Evolutionary conservation across 2,797 vertebrate genomes (phyloP).

Genomic region (Artibeus jamaicensis): DNA sequence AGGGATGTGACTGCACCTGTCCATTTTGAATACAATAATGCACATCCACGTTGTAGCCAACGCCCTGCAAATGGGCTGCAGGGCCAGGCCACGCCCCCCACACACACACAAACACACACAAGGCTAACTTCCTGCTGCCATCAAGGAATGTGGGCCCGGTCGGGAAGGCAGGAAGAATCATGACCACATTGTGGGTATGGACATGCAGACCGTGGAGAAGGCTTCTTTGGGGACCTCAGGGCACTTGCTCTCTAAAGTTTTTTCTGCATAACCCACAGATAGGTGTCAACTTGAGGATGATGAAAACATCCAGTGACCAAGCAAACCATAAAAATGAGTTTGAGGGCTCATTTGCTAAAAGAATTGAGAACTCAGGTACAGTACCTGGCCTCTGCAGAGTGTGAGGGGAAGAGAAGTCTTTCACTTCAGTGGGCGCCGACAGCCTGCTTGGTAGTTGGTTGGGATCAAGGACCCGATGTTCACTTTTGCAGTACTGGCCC

Average conservation of each 20-base stretch:
- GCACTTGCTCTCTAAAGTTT: neutral
- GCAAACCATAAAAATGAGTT: neutral
- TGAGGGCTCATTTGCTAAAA: neutral
- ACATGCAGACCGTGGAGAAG: neutral
- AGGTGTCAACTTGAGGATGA: neutral
- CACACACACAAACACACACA: neutral
- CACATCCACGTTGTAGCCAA: neutral
- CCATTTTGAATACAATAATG: conserved; percentile 53
- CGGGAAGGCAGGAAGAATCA: neutral
- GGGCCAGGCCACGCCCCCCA: neutral
- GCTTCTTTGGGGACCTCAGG: neutral
- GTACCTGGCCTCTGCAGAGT: neutral
- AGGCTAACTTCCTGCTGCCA: conserved; percentile 17
- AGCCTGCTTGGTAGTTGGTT: neutral
- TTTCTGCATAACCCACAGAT: neutral
- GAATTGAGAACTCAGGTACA: neutral
- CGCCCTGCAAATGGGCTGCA: neutral
- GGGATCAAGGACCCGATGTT: neutral
- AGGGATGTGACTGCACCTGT: conserved; percentile 32
- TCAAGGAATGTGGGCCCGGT: neutral
- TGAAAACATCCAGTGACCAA: neutral
- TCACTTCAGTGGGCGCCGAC: neutral
- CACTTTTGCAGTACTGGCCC: neutral
- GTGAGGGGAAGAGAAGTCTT: neutral
- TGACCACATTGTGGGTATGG: fast-evolving